Percentiles rank a stretch among this genome's conserved stretches.
Conservation (phyloP, 2,888 invertebrate species). For the Ennomos quercinarius region DNA sequence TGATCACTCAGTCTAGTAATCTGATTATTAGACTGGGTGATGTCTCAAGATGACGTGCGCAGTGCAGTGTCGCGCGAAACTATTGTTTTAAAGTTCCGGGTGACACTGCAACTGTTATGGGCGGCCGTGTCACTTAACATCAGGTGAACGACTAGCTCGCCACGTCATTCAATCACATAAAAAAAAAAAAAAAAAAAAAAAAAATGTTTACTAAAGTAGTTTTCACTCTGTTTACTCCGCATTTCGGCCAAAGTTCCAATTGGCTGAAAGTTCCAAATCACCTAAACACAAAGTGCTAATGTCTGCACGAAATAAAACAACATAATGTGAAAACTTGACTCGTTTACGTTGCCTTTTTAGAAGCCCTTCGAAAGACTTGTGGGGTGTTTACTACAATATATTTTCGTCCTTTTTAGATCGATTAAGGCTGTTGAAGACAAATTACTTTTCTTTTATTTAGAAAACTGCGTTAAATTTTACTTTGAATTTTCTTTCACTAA, state of each 20-base stretch:
- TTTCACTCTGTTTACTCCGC: conserved; percentile 12
- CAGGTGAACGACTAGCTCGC: too few relatives aligned
- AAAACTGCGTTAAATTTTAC: too few relatives aligned
- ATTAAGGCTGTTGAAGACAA: conserved; percentile 15
- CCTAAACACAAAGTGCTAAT: conserved; percentile 22
- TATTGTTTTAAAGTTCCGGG: too few relatives aligned
- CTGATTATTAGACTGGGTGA: too few relatives aligned
- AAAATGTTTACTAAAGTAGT: conserved; percentile 1
- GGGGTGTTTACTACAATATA: conserved; percentile 15
- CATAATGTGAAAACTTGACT: conserved; percentile 26
- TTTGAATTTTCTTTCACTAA: too few relatives aligned
- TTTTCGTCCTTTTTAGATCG: conserved; percentile 12
- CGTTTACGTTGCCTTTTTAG: conserved; percentile 24
- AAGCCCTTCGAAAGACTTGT: conserved; percentile 16
- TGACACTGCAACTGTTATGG: too few relatives aligned
- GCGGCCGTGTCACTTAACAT: too few relatives aligned
- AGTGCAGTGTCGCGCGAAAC: too few relatives aligned
- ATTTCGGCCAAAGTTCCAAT: conserved; percentile 17
- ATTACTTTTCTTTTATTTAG: conserved; percentile 17
- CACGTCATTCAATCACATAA: too few relatives aligned
- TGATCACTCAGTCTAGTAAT: too few relatives aligned
- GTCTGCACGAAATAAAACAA: conserved; percentile 30
- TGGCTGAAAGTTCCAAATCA: conserved; percentile 23
- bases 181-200: too few relatives aligned
- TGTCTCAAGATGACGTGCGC: too few relatives aligned